These are phyloP conservation scores for Tapirus terrestris DNA, from an alignment of 2,113 vertebrate species.

Conservation along the genomic window DNA sequence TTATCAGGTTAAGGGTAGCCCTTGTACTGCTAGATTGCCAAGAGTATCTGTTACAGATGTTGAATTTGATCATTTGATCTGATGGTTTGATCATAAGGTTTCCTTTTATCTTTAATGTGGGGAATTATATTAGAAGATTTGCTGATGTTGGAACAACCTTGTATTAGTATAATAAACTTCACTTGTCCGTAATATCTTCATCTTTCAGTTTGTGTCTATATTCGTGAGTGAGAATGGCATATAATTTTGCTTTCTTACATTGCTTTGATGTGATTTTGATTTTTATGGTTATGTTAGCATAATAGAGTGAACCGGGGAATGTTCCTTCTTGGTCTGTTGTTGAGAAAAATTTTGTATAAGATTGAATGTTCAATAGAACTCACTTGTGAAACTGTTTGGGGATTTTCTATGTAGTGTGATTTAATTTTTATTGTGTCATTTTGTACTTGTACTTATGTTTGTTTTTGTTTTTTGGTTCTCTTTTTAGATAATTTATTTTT, in stretches of 20 bases:
- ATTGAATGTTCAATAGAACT: neutral
- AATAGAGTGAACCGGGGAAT: neutral
- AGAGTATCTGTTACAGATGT: slow-evolving; percentile 2
- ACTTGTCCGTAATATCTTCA: neutral
- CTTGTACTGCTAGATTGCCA: neutral
- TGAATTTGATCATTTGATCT: slow-evolving; percentile 19
- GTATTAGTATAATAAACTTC: neutral
- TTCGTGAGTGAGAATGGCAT: neutral
- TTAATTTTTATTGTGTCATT: slow-evolving; percentile 12
- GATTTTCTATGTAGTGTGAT: neutral
- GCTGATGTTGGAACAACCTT: slow-evolving; percentile 49
- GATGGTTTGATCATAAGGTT: slow-evolving; percentile 38
- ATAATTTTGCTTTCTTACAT: neutral
- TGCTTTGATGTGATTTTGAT: neutral
- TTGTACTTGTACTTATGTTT: neutral
- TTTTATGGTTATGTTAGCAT: neutral
- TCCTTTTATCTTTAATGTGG: slow-evolving; percentile 50
- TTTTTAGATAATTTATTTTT: neutral
- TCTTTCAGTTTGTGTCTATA: neutral
- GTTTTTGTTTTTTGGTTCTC: neutral
- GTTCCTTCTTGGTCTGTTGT: neutral
- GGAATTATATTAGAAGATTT: slow-evolving; percentile 15
- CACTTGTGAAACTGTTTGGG: neutral
- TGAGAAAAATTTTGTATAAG: neutral
- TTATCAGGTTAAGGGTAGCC: neutral